Evolutionary conservation across 2,113 vertebrate species (phyloP), one percentile per base, ranked within the genome.

Genomic region (Carassius carassius): DNA sequence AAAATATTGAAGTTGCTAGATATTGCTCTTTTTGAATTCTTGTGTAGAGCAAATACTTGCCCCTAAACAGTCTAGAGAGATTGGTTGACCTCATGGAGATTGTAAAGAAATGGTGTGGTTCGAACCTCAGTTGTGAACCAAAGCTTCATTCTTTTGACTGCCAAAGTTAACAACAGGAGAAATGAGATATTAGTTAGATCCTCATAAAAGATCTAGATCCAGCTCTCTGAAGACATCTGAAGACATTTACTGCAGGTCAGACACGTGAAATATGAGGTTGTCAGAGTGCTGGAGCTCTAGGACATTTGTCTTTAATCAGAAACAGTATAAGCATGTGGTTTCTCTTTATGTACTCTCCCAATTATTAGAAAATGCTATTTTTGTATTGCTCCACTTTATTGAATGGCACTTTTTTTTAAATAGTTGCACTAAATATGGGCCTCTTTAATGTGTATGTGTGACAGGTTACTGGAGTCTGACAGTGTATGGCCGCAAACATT

Each of bases 391-490:
- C 12, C 5, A 9, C 21, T 65, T 79, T 47, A 21, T 2, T n/a
- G 2, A 37, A 29, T 60, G 49, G 23, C 23, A 21, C 51, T 79
- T 63, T 13, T 65, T 70, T 13, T 65, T 70, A 32, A 41, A 70
- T 16, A 21, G 65, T 19, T 35, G 29, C 7, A 35, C 29, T 70
- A 37, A 41, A 41, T 58, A 21, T 70, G 19, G 56, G 56, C 19
- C 56, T 58, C 56, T 70, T 70, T 21, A 3, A 41, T 65, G 51
- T 32, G 41, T 84, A n/a, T 82, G 32, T 75, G 25, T 82, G 54
- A 62, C 90, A 99, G 98, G 98, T 51, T 96, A 96, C 90, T 99
- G 98, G 98, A 95, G 95, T 13, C 93, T 99, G 88, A 97, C 96
- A 0, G 97, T 99, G 91, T 97, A 97, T 29, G 98, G 98, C 29